Percentiles rank a stretch among this genome's conserved stretches.
phyloP scores from a whole-genome alignment of 2,113 vertebrate species.

The Montifringilla adamsi region DNA sequence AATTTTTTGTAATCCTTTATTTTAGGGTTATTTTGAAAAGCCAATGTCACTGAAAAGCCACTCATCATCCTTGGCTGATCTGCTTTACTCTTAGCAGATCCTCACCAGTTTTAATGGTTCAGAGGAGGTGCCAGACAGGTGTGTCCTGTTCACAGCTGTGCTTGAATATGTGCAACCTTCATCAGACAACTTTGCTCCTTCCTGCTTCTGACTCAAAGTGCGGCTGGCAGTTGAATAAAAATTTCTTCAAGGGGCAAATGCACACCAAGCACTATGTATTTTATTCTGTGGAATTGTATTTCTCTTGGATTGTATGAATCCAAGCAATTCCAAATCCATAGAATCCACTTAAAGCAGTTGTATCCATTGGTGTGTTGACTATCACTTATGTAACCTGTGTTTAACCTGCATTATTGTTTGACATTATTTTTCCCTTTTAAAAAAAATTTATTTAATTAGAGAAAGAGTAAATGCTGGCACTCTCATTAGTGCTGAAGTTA shows the following conservation, averaged over 20 bases:
- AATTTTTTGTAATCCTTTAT: not conserved
- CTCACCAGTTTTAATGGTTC: not conserved
- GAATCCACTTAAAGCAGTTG: not conserved
- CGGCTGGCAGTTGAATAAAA: not conserved
- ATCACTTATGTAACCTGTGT: not conserved
- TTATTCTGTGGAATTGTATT: not conserved
- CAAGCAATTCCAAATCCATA: not conserved
- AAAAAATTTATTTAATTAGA: not conserved
- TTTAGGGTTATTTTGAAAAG: not conserved
- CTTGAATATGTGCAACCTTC: not conserved
- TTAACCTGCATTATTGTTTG: constrained; percentile 8
- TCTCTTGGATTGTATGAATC: not conserved
- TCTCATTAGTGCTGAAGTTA: not conserved
- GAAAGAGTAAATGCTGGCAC: not conserved
- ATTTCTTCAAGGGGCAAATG: not conserved
- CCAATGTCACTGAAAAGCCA: not conserved
- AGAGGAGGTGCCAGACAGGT: not conserved
- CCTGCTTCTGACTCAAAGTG: not conserved
- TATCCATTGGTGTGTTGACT: not conserved
- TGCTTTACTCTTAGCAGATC: not conserved
- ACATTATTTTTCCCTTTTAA: not conserved
- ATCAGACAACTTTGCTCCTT: not conserved
- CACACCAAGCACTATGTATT: not conserved
- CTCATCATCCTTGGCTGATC: not conserved
- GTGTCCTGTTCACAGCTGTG: not conserved